Evolutionary conservation across 2,888 invertebrate species (phyloP).

Genomic region (Andrena bicolor): DNA sequence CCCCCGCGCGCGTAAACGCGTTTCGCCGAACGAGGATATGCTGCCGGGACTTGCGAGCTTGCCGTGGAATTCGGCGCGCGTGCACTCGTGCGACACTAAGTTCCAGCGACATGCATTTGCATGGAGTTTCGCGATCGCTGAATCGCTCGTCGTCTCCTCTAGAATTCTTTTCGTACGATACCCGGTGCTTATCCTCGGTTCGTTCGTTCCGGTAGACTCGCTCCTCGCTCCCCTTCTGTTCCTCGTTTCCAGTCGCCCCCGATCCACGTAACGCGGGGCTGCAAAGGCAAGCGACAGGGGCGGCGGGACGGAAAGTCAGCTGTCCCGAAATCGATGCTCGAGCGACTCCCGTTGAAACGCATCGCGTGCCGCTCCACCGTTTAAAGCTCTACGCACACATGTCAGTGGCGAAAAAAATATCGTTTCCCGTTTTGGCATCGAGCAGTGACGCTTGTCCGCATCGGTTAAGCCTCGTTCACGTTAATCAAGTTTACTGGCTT

Average conservation of each 20-base stretch:
- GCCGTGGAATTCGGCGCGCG: not conserved
- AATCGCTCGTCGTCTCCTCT: not conserved
- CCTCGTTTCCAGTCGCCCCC: not conserved
- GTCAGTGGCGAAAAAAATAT: no score
- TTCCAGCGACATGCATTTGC: conserved; percentile 4
- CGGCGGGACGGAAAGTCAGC: not conserved
- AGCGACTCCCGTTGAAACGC: not conserved
- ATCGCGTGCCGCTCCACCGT: conserved; percentile 12
- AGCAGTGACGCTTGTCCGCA: no score
- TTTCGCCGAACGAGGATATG: not conserved
- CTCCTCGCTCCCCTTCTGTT: not conserved
- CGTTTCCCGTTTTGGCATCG: no score
- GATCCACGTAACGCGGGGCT: not conserved
- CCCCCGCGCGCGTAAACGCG: conserved; percentile 28
- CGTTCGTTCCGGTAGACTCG: no score
- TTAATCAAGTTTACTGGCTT: no score
- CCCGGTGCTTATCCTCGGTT: no score
- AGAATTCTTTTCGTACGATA: no score
- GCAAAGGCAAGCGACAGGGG: not conserved
- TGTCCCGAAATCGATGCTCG: conserved; percentile 6
- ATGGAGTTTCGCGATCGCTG: not conserved
- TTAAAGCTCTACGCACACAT: not conserved
- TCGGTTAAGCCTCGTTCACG: no score
- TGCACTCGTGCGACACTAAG: not conserved
- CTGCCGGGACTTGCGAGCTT: not conserved